These are phyloP conservation scores for Porites australiensis DNA, from an alignment of 64 coral and sea anemone genomes.

Conservation along the genomic window DNA sequence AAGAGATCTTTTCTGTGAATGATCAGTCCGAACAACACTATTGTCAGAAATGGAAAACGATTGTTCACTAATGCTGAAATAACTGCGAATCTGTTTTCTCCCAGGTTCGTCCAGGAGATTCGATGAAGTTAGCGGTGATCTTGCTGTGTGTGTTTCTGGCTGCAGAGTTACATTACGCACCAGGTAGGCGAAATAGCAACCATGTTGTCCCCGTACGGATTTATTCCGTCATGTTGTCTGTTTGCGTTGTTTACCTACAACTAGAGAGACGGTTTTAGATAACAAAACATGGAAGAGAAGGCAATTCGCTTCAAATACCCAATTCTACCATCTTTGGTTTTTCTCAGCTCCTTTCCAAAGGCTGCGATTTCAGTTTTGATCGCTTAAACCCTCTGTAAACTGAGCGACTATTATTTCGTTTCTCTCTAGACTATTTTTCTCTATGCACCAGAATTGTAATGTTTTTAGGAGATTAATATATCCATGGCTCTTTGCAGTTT, in stretches of 20 bases:
- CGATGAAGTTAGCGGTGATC: conserved; percentile 47
- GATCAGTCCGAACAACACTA: conserved; percentile 25
- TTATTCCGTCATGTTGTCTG: conserved; percentile 84
- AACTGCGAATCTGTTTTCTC: conserved; percentile 54
- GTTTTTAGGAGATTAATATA: background rate
- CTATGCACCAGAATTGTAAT: conserved; percentile 5
- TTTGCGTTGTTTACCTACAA: conserved; percentile 71
- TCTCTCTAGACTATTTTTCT: background rate
- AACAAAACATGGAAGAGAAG: conserved; percentile 34
- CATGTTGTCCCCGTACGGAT: conserved; percentile 47
- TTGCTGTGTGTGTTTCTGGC: conserved; percentile 54
- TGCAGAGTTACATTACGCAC: conserved; percentile 28
- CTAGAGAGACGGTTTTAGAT: conserved; percentile 20
- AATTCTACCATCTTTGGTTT: background rate
- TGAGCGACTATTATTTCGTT: background rate
- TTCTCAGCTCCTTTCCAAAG: background rate
- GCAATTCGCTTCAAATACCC: background rate
- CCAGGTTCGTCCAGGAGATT: conserved; percentile 19
- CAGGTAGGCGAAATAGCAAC: conserved; percentile 67
- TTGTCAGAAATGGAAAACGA: conserved; percentile 26
- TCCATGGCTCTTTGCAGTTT: background rate
- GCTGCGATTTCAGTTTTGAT: background rate
- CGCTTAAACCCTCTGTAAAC: background rate
- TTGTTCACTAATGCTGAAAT: background rate
- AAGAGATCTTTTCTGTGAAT: conserved; percentile 31